phyloP scores from a whole-genome alignment of 2,888 invertebrate species.

The Cephus nigrinus region DNA sequence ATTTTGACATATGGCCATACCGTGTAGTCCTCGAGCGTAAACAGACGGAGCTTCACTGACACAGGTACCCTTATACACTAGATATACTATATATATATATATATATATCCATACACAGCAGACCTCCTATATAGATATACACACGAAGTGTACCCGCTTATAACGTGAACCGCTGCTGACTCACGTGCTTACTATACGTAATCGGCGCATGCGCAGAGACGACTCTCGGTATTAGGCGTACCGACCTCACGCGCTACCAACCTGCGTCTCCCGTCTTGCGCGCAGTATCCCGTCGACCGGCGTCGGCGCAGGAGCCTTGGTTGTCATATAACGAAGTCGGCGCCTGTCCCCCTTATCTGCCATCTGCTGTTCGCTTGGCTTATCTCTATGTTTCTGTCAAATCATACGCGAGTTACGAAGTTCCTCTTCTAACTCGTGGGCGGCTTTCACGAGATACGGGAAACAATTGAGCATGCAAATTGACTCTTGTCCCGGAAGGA shows the following conservation, averaged over 20 bases:
- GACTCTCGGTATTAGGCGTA: background rate
- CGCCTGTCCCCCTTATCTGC: slow-evolving; percentile 10
- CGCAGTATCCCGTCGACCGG: background rate
- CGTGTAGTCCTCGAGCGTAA: slow-evolving; percentile 37
- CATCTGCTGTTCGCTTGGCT: slow-evolving; percentile 32
- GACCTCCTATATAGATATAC: background rate
- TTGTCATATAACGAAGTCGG: background rate
- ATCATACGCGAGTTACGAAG: slow-evolving; percentile 43
- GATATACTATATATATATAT: background rate
- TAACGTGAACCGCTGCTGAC: slow-evolving; percentile 1
- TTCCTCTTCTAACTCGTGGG: background rate
- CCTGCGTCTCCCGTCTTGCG: background rate
- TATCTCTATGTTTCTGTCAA: slow-evolving; percentile 49
- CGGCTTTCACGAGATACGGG: background rate
- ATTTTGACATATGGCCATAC: slow-evolving; percentile 42
- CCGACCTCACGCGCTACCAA: background rate
- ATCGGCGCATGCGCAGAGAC: background rate
- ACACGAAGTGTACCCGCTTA: background rate
- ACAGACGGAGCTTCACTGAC: slow-evolving; percentile 23
- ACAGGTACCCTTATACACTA: background rate
- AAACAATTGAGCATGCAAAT: background rate
- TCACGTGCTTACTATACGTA: slow-evolving; percentile 2
- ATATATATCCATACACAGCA: slow-evolving; percentile 7
- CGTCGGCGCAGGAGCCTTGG: background rate
- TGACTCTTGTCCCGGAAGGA: background rate